phyloP scores from a whole-genome alignment of 2,888 invertebrate genomes.

The Caenorhabditis japonica region DNA sequence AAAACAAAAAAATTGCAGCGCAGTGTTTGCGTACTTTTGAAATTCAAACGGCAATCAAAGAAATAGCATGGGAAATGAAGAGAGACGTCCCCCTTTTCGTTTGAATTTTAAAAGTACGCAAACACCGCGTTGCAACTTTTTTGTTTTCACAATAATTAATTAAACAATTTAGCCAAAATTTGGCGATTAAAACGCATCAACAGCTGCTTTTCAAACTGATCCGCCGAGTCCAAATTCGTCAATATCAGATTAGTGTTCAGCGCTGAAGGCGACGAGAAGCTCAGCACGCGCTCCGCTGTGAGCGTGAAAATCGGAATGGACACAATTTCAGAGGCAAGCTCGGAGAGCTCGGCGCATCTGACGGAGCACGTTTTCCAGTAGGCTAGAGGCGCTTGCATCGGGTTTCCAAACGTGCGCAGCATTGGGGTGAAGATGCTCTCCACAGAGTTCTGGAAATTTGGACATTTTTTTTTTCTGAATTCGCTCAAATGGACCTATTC shows the following conservation, averaged over 20 bases:
- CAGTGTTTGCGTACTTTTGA: too few relatives aligned
- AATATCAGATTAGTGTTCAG: conserved; percentile 44
- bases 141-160: not conserved
- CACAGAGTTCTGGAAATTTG: conserved; percentile 43
- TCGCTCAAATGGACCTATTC: too few relatives aligned
- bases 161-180: conserved; percentile 40
- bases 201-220: conserved; percentile 56
- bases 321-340: conserved; percentile 68
- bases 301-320: conserved; percentile 67
- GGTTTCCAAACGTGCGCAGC: conserved; percentile 54
- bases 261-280: conserved; percentile 29
- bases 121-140: too few relatives aligned
- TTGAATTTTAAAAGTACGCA: too few relatives aligned
- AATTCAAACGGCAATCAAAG: too few relatives aligned
- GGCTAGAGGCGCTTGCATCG: conserved; percentile 58
- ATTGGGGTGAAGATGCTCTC: conserved; percentile 54
- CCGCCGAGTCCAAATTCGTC: conserved; percentile 44
- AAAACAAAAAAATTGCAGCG: too few relatives aligned
- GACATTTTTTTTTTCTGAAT: too few relatives aligned
- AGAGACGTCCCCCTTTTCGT: too few relatives aligned
- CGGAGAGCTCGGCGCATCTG: conserved; percentile 54
- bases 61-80: too few relatives aligned
- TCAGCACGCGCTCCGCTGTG: conserved; percentile 55
- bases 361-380: conserved; percentile 57
- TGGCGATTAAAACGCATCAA: conserved; percentile 58